Conservation (phyloP, 2,113 vertebrate species). For the Lichenostomus cassidix region DNA sequence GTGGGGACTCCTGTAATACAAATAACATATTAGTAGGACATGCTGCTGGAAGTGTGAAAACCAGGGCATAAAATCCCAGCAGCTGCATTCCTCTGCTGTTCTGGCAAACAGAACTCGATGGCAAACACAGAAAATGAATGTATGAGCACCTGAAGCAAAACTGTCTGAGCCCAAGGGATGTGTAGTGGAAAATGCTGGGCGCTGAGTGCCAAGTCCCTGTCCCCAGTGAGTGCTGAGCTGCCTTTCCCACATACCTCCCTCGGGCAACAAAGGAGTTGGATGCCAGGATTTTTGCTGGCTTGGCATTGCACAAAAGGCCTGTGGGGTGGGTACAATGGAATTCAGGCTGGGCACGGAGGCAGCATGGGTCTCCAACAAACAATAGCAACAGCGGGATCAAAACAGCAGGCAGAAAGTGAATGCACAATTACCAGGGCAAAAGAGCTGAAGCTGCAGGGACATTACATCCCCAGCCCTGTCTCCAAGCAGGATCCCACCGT, state of each 20-base stretch:
- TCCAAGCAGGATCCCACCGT: background rate
- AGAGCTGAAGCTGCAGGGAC: background rate
- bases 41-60: conserved; percentile 15
- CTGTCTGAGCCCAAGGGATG: background rate
- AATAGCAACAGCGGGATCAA: conserved; percentile 65
- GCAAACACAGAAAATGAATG: conserved; percentile 10
- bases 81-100: background rate
- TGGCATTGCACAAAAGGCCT: conserved; percentile 56
- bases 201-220: background rate
- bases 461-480: background rate
- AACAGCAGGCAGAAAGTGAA: conserved; percentile 48
- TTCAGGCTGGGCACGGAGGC: conserved; percentile 55
- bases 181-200: background rate
- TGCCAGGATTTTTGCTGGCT: conserved; percentile 57
- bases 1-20: background rate
- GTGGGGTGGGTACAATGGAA: conserved; percentile 56
- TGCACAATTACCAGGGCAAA: conserved; percentile 35
- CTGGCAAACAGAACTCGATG: background rate
- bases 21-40: background rate
- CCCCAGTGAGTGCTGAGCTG: conserved; percentile 16
- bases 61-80: background rate
- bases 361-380: conserved; percentile 59
- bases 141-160: conserved; percentile 38
- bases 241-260: conserved; percentile 62
- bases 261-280: background rate